Percentiles rank a stretch among this genome's conserved stretches.
phyloP scores from a whole-genome alignment of 2,888 invertebrate genomes.

The Nemoura dubitans region DNA sequence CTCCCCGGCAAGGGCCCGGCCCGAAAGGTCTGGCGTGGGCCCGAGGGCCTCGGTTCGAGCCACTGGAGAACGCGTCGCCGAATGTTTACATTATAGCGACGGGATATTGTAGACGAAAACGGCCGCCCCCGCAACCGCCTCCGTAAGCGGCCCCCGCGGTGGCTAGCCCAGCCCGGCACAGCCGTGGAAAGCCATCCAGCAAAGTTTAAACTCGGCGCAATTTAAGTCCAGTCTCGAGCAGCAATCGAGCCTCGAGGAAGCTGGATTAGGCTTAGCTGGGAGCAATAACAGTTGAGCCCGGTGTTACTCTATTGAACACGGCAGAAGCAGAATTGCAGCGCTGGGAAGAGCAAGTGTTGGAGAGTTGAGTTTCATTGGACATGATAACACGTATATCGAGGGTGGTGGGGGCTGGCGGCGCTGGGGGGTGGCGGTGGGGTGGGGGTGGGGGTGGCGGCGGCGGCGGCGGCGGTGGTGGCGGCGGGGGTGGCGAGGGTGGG shows the following conservation, averaged over 20 bases:
- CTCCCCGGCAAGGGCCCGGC: no score
- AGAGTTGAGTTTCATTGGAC: slow-evolving; percentile 41
- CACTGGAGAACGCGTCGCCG: neutral
- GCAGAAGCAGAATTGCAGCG: neutral
- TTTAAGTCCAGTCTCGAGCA: slow-evolving; percentile 45
- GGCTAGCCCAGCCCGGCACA: neutral
- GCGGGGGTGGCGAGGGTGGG: neutral
- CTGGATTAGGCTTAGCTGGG: slow-evolving; percentile 32
- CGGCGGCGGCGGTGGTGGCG: neutral
- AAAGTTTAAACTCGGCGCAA: slow-evolving; percentile 48
- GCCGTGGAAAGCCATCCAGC: slow-evolving; percentile 13
- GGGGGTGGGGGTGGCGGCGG: neutral
- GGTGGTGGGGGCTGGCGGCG: neutral
- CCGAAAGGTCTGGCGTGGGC: no score
- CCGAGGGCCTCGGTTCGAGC: neutral
- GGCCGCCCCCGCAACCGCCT: neutral
- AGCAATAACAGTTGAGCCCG: slow-evolving; percentile 36
- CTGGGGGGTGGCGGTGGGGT: neutral
- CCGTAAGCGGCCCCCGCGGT: neutral
- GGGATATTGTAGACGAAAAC: neutral
- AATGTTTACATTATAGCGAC: neutral
- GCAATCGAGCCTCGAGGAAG: slow-evolving; percentile 33
- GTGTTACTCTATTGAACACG: slow-evolving; percentile 26
- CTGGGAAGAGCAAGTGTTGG: slow-evolving; percentile 38
- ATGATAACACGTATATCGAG: slow-evolving; percentile 39